phyloP scores from a whole-genome alignment of 2,797 vertebrate species.

The Pipistrellus nathusii region DNA sequence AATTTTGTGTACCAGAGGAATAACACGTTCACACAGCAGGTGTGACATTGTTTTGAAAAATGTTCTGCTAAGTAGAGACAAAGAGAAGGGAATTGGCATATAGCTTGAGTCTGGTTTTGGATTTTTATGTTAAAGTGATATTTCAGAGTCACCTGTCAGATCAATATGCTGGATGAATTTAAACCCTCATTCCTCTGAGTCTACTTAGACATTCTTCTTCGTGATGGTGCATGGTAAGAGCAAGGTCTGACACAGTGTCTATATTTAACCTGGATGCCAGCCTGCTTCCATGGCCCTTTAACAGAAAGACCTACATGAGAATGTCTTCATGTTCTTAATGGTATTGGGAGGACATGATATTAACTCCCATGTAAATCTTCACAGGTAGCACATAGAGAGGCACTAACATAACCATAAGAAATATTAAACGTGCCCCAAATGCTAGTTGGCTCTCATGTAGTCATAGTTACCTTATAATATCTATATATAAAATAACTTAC shows the following conservation, averaged over 20 bases:
- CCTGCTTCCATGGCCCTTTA: not conserved
- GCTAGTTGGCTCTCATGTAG: not conserved
- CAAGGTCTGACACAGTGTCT: not conserved
- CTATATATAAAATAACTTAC: not conserved
- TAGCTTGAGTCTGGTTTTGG: slow-evolving; percentile 10
- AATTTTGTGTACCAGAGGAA: slow-evolving; percentile 51
- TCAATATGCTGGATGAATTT: not conserved
- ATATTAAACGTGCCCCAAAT: not conserved
- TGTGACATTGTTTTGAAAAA: slow-evolving; percentile 46
- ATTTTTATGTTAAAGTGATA: slow-evolving; percentile 35
- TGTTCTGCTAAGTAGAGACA: slow-evolving; percentile 41
- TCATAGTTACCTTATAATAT: not conserved
- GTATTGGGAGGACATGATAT: not conserved
- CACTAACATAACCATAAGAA: not conserved
- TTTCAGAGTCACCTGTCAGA: slow-evolving; percentile 30
- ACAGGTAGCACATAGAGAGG: not conserved
- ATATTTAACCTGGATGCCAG: not conserved
- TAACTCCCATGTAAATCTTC: not conserved
- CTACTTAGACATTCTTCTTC: not conserved
- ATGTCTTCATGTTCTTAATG: not conserved
- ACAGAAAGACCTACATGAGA: not conserved
- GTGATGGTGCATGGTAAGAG: not conserved
- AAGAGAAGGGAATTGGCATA: slow-evolving; percentile 45
- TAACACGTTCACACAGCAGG: slow-evolving; percentile 59
- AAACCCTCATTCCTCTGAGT: not conserved